phyloP scores from a whole-genome alignment of 2,797 vertebrate genomes.

The Remorina albescens region DNA sequence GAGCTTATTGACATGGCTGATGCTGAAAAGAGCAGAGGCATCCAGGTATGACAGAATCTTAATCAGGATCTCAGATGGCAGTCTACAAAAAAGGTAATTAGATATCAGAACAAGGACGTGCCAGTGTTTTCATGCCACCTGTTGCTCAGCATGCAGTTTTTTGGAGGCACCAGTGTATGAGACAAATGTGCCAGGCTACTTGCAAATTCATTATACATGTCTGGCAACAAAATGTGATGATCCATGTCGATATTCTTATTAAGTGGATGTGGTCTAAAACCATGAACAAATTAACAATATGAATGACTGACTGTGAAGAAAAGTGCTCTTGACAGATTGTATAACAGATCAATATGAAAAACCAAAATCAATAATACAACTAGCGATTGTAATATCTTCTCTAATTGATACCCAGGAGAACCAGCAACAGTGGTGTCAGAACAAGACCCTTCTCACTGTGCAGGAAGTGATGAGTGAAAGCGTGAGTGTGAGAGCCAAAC shows the following conservation, averaged over 20 bases:
- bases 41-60: constrained; percentile 92
- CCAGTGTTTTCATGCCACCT: constrained; percentile 32
- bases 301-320: neutral
- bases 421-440: neutral
- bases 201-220: constrained; percentile 18
- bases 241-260: constrained; percentile 6
- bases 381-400: neutral
- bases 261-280: neutral
- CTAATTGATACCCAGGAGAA: neutral
- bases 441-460: neutral
- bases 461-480: constrained; percentile 3
- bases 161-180: neutral
- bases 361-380: constrained; percentile 5
- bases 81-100: constrained; percentile 74
- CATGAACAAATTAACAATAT: neutral
- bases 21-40: constrained; percentile 82
- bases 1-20: constrained; percentile 85
- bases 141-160: constrained; percentile 26
- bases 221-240: constrained; percentile 16
- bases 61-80: constrained; percentile 88
- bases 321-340: neutral
- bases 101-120: constrained; percentile 38
- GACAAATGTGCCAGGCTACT: constrained; percentile 31
- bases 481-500: neutral
- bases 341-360: neutral